Evolutionary conservation across 2,888 invertebrate genomes (phyloP).

Genomic region (Acleris laterana): DNA sequence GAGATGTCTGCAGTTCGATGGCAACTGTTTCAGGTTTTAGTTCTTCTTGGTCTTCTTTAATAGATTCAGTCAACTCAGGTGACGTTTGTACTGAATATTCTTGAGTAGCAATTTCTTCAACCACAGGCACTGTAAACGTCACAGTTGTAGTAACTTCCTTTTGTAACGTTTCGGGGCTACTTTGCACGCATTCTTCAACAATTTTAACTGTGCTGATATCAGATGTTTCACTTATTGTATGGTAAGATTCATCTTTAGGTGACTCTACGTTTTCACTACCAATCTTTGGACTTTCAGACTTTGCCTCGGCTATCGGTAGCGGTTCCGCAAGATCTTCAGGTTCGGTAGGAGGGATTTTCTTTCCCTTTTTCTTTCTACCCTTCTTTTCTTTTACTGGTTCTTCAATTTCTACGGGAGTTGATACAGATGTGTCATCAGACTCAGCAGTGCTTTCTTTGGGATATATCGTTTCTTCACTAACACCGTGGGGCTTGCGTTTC

Average conservation of each 20-base stretch:
- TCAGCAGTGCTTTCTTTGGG: slow-evolving; percentile 70
- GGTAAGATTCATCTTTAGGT: slow-evolving; percentile 85
- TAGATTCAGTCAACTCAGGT: slow-evolving; percentile 72
- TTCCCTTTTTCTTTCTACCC: slow-evolving; percentile 77
- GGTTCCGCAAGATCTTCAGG: slow-evolving; percentile 47
- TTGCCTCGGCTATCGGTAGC: slow-evolving; percentile 49
- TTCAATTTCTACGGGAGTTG: slow-evolving; percentile 58
- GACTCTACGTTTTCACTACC: slow-evolving; percentile 80
- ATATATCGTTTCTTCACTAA: slow-evolving; percentile 73
- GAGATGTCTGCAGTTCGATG: slow-evolving; percentile 82
- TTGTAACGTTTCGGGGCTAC: slow-evolving; percentile 74
- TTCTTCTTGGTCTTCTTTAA: slow-evolving; percentile 61
- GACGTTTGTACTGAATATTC: slow-evolving; percentile 86
- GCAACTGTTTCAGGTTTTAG: slow-evolving; percentile 63
- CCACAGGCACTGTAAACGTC: slow-evolving; percentile 83
- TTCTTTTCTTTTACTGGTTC: slow-evolving; percentile 57
- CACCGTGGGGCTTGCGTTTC: slow-evolving; percentile 66
- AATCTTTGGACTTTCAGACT: slow-evolving; percentile 73
- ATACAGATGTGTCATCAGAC: slow-evolving; percentile 63
- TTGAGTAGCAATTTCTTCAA: slow-evolving; percentile 84
- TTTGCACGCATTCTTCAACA: slow-evolving; percentile 86
- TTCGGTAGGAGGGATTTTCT: slow-evolving; percentile 73
- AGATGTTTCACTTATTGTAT: slow-evolving; percentile 84
- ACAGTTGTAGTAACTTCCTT: slow-evolving; percentile 82
- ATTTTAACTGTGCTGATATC: slow-evolving; percentile 86